These are phyloP conservation scores for Drosophila biarmipes DNA, from an alignment of 1,140 invertebrate genomes.

Conservation along the genomic window DNA sequence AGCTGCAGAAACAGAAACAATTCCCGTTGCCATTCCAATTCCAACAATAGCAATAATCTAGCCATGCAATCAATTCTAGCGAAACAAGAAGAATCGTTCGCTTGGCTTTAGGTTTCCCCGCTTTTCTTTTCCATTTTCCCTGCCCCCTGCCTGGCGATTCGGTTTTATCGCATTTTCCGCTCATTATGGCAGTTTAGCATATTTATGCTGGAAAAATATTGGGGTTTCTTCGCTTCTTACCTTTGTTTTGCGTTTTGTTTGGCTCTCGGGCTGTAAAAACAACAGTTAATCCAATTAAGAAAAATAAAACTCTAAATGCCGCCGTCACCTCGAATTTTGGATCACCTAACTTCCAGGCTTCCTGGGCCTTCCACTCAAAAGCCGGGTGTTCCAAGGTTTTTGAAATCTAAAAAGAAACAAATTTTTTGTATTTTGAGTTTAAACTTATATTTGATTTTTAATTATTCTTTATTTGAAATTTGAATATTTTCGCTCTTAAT, in stretches of 20 bases:
- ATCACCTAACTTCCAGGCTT: slow-evolving; percentile 34
- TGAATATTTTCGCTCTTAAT: too few species aligned
- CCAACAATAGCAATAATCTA: slow-evolving; percentile 28
- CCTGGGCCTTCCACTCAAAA: neutral
- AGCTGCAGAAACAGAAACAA: slow-evolving; percentile 39
- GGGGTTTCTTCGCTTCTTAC: slow-evolving; percentile 58
- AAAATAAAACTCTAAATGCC: slow-evolving; percentile 46
- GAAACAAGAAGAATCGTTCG: slow-evolving; percentile 23
- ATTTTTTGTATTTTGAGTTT: too few species aligned
- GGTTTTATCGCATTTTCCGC: slow-evolving; percentile 44
- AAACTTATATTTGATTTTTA: too few species aligned
- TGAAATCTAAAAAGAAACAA: neutral
- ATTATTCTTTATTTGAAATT: too few species aligned
- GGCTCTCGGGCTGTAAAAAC: slow-evolving; percentile 57
- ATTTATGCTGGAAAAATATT: slow-evolving; percentile 63
- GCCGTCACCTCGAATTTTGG: slow-evolving; percentile 22
- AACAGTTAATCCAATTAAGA: slow-evolving; percentile 79
- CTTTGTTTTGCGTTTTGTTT: slow-evolving; percentile 47
- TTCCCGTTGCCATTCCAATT: slow-evolving; percentile 24
- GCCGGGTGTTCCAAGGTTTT: neutral
- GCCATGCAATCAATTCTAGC: slow-evolving; percentile 42
- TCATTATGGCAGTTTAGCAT: slow-evolving; percentile 51
- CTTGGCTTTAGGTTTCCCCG: slow-evolving; percentile 10
- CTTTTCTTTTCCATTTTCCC: neutral
- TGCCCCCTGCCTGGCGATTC: neutral